Evolutionary conservation across 2,888 invertebrate species (phyloP).

Genomic region (Andrena minutula): DNA sequence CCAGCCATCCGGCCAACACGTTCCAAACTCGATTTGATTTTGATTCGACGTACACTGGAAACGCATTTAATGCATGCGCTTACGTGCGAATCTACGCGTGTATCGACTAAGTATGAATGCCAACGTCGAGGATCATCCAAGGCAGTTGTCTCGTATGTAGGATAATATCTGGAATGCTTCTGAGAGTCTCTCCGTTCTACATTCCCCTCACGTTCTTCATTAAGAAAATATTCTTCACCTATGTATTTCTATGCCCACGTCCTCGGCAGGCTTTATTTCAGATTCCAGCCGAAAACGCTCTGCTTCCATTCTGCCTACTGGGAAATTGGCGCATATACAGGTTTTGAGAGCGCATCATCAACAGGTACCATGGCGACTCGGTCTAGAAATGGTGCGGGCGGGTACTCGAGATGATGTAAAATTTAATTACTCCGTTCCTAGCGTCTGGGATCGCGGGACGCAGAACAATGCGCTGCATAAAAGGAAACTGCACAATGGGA

Average conservation of each 20-base stretch:
- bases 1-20: conserved; percentile 68
- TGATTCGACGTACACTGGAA: conserved; percentile 72
- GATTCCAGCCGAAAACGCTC: not conserved
- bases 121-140: conserved; percentile 3
- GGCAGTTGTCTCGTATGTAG: not conserved
- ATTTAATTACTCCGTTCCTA: conserved; percentile 43
- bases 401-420: conserved; percentile 24
- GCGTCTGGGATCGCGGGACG: conserved; percentile 2
- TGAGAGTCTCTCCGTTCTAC: no score
- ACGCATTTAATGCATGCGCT: conserved; percentile 70
- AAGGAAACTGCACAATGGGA: conserved; percentile 20
- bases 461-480: conserved; percentile 19
- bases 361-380: conserved; percentile 37
- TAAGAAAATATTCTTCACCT: not conserved
- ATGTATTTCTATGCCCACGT: not conserved
- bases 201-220: not conserved
- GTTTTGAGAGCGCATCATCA: conserved; percentile 20
- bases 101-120: conserved; percentile 60
- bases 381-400: not conserved
- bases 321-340: not conserved
- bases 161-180: conserved; percentile 35
- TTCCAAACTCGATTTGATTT: conserved; percentile 74
- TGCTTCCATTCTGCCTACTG: not conserved
- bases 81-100: conserved; percentile 56
- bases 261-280: not conserved